Percentiles rank a stretch among this genome's conserved stretches.
These are phyloP conservation scores for Anniella stebbinsi DNA, from an alignment of 2,797 vertebrate species.

Conservation along the genomic window DNA sequence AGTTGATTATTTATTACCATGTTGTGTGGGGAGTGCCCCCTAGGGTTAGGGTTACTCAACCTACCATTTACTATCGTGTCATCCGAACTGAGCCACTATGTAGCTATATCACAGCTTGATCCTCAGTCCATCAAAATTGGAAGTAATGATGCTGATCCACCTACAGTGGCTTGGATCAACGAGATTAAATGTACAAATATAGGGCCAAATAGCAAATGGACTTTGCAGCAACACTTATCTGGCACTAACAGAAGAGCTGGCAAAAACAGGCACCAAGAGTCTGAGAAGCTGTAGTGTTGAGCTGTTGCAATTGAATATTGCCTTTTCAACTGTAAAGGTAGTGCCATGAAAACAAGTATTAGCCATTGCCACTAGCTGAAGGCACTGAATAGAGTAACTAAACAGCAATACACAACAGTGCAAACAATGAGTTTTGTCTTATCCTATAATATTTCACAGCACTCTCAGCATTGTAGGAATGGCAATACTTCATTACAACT, in stretches of 20 bases:
- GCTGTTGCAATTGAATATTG: background rate
- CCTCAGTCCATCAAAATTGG: background rate
- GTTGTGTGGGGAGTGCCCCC: too few relatives aligned
- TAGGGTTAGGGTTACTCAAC: too few relatives aligned
- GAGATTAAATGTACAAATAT: background rate
- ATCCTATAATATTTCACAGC: background rate
- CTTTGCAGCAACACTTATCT: constrained; percentile 2
- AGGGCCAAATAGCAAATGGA: background rate
- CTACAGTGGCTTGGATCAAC: background rate
- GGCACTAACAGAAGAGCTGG: background rate
- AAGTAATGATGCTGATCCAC: background rate
- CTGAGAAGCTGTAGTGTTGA: background rate
- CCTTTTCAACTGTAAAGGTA: background rate
- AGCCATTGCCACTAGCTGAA: background rate
- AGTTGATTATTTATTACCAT: too few relatives aligned
- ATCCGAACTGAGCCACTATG: background rate
- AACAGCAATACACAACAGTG: background rate
- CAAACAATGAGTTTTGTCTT: background rate
- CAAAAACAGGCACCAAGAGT: too few relatives aligned
- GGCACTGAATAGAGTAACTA: background rate
- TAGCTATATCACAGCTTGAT: background rate
- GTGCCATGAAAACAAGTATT: background rate
- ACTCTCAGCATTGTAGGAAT: too few relatives aligned
- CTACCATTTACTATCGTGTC: too few relatives aligned
- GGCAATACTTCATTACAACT: too few relatives aligned